Evolutionary conservation across 2,888 invertebrate genomes (phyloP).

Genomic region (Synergus laeviventris): DNA sequence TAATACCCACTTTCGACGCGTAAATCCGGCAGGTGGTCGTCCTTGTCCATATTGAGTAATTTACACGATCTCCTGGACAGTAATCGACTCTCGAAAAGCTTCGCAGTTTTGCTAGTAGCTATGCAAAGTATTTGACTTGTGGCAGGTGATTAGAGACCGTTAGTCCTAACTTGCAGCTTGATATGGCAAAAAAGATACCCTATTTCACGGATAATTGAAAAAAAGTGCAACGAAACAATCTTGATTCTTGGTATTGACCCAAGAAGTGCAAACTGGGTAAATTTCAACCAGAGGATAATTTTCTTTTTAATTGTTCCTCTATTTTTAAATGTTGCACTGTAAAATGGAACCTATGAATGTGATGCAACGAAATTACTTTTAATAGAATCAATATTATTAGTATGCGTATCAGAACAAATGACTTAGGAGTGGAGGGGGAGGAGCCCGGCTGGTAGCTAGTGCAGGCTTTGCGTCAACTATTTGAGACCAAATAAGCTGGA

Average conservation of each 20-base stretch:
- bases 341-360: not conserved
- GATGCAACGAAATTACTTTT: not conserved
- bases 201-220: slow-evolving; percentile 22
- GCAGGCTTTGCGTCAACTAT: not conserved
- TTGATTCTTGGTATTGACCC: not conserved
- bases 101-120: not conserved
- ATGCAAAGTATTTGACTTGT: not conserved
- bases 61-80: slow-evolving; percentile 48
- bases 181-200: not conserved
- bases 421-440: not conserved
- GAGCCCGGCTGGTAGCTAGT: not conserved
- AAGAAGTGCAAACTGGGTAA: not conserved
- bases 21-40: slow-evolving; percentile 64
- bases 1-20: slow-evolving; percentile 61
- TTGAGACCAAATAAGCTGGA: not conserved
- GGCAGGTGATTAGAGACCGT: not conserved
- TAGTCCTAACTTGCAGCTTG: not conserved
- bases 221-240: not conserved
- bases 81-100: not conserved
- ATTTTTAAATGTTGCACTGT: not conserved
- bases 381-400: not conserved
- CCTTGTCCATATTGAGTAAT: slow-evolving; percentile 55
- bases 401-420: not conserved
- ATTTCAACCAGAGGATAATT: not conserved
- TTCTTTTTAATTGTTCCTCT: not conserved